Evolutionary conservation across 1,140 invertebrate species (phyloP).

Genomic region (Leptoteleia sp.): DNA sequence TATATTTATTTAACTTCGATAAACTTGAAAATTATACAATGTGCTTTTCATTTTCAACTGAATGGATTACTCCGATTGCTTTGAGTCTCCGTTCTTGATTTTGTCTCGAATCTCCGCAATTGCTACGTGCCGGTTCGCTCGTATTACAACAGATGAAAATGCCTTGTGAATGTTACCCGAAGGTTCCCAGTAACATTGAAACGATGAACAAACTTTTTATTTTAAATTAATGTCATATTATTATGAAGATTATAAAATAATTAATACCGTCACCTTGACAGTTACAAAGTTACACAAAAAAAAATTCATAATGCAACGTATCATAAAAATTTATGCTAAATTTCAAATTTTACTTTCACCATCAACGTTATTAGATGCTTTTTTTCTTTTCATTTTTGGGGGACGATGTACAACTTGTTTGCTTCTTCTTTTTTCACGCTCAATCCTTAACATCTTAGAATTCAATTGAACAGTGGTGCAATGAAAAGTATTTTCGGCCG

Average conservation of each 20-base stretch:
- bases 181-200: constrained; percentile 22
- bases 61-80: constrained; percentile 14
- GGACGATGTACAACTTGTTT: background rate
- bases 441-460: background rate
- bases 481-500: background rate
- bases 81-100: background rate
- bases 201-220: constrained; percentile 16
- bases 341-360: constrained; percentile 5
- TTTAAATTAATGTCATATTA: constrained; percentile 26
- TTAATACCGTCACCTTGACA: constrained; percentile 18
- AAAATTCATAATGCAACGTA: no score
- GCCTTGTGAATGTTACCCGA: constrained; percentile 12
- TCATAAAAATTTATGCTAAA: background rate
- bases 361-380: no score
- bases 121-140: constrained; percentile 9
- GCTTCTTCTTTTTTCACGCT: background rate
- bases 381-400: background rate
- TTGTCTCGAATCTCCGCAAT: background rate
- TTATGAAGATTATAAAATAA: constrained; percentile 19
- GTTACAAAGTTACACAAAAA: no score
- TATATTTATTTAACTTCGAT: no score
- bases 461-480: background rate
- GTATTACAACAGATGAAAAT: constrained; percentile 23
- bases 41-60: background rate
- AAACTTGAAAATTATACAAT: constrained; percentile 3